These are phyloP conservation scores for Geodia barretti DNA, from an alignment of 37 sponge, comb jelly and placozoan genomes.

Conservation along the genomic window DNA sequence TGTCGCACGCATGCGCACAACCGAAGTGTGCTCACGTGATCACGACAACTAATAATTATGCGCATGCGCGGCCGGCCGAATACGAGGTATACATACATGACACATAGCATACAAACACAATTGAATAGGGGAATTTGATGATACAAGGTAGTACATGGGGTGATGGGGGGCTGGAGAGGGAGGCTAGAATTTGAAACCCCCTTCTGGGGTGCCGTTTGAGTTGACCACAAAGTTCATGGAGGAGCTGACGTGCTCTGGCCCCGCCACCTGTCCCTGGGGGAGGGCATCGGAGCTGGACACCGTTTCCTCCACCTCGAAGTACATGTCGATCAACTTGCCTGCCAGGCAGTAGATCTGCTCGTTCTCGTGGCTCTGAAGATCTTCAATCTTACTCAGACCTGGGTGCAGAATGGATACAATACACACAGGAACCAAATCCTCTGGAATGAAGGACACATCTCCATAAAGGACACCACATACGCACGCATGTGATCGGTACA, in stretches of 20 bases:
- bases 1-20: too few relatives aligned
- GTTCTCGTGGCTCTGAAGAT: slow-evolving; percentile 64
- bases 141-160: not conserved
- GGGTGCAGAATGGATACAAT: not conserved
- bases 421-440: not conserved
- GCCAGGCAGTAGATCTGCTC: slow-evolving; percentile 72
- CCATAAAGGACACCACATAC: not conserved
- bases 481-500: too few relatives aligned
- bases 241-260: not conserved
- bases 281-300: not conserved
- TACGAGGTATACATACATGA: not conserved
- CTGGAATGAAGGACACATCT: not conserved
- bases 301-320: slow-evolving; percentile 66
- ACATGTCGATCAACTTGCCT: slow-evolving; percentile 67
- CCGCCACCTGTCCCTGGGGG: too few relatives aligned
- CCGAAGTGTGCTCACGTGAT: too few relatives aligned
- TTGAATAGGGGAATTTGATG: not conserved
- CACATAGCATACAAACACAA: not conserved
- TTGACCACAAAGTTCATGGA: slow-evolving; percentile 7
- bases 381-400: slow-evolving; percentile 85
- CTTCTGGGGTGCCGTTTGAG: not conserved
- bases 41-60: too few relatives aligned
- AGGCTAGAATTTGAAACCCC: slow-evolving; percentile 28
- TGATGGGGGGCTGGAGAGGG: too few relatives aligned
- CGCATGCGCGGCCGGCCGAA: too few relatives aligned